Evolutionary conservation across 2,113 vertebrate species (phyloP).

Genomic region (Eonycteris spelaea): DNA sequence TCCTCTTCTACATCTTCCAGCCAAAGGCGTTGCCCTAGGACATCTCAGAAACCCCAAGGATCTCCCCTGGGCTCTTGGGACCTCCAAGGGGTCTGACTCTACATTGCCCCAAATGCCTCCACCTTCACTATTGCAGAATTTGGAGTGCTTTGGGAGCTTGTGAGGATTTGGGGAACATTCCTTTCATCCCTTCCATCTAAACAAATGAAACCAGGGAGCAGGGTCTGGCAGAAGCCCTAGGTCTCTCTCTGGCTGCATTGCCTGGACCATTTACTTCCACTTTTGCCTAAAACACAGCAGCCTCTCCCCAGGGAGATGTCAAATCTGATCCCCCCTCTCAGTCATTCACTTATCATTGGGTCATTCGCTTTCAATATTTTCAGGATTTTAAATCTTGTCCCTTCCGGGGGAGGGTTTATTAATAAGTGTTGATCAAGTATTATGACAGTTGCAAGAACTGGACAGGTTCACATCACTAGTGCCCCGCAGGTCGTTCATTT

Average conservation of each 20-base stretch:
- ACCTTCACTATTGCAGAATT: neutral
- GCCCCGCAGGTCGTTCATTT: neutral
- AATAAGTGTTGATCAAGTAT: neutral
- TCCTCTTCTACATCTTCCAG: neutral
- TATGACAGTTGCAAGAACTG: neutral
- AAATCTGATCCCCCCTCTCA: neutral
- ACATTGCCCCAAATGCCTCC: neutral
- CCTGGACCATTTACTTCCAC: neutral
- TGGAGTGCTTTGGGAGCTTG: neutral
- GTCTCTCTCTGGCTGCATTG: no score
- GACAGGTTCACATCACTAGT: neutral
- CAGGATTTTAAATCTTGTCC: neutral
- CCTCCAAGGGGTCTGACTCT: neutral
- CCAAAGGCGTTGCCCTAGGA: neutral
- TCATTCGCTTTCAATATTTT: neutral
- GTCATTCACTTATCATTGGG: neutral
- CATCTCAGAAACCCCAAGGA: neutral
- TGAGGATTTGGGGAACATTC: neutral
- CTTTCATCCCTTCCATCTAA: neutral
- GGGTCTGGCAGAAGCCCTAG: neutral
- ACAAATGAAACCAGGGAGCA: neutral
- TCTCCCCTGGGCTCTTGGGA: neutral
- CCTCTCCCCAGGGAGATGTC: neutral
- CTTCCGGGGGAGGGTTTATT: neutral
- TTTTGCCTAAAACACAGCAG: neutral